Evolutionary conservation across 1,140 invertebrate species (phyloP).

Genomic region (Muscidifurax raptorellus): DNA sequence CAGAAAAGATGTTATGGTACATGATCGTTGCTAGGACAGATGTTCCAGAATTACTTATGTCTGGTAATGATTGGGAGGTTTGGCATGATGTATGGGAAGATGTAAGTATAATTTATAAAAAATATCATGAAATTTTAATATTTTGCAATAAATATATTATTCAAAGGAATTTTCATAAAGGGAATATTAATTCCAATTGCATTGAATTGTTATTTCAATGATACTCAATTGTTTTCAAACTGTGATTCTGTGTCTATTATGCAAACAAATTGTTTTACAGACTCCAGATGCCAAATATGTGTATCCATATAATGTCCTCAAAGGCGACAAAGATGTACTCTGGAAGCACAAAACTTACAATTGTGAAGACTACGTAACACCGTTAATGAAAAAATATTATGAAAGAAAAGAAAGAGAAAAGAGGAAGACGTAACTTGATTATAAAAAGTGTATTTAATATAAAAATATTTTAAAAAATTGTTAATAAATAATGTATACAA

Average conservation of each 20-base stretch:
- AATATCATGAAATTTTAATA: background rate
- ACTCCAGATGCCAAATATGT: conserved; percentile 76
- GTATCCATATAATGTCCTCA: conserved; percentile 76
- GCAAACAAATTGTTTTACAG: conserved; percentile 59
- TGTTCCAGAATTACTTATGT: conserved; percentile 79
- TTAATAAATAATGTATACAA: conserved; percentile 25
- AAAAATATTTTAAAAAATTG: conserved; percentile 28
- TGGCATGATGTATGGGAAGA: conserved; percentile 70
- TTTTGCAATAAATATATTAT: too few species aligned
- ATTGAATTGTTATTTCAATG: too few species aligned
- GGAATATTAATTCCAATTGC: background rate
- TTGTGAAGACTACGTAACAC: conserved; percentile 50
- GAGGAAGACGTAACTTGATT: background rate
- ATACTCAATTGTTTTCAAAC: background rate
- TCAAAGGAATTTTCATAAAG: too few species aligned
- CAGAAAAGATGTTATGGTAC: background rate
- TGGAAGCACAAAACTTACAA: conserved; percentile 60
- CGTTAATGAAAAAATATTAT: conserved; percentile 47
- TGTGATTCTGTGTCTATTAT: background rate
- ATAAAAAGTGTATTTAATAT: conserved; percentile 31
- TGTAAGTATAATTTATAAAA: conserved; percentile 65
- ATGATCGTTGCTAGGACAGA: conserved; percentile 73
- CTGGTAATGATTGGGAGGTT: conserved; percentile 74
- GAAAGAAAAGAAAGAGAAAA: conserved; percentile 41
- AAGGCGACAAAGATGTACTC: conserved; percentile 75